These are phyloP conservation scores for Caerostris darwini DNA, from an alignment of 1,140 invertebrate species.

Conservation along the genomic window DNA sequence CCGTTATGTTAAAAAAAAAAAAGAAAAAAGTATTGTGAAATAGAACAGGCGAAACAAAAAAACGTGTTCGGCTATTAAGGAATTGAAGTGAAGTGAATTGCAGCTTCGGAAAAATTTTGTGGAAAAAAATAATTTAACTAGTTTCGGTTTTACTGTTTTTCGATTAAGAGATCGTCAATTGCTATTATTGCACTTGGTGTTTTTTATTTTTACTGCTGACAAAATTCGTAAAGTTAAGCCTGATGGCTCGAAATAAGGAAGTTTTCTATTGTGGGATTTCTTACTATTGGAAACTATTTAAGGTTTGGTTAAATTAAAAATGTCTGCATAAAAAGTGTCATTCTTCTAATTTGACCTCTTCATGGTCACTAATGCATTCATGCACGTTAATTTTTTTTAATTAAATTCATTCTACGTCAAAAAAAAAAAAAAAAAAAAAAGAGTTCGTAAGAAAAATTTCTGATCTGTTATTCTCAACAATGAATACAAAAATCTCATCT, in stretches of 20 bases:
- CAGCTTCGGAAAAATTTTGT: constrained; percentile 17
- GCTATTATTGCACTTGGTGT: not conserved
- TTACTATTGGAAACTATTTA: not conserved
- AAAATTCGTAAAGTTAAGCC: not conserved
- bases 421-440: too few relatives aligned
- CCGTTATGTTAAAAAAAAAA: constrained; percentile 3
- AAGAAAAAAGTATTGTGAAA: constrained; percentile 7
- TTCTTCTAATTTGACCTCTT: not conserved
- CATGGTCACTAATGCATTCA: too few relatives aligned
- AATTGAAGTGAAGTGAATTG: constrained; percentile 59
- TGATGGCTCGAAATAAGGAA: not conserved
- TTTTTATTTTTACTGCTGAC: not conserved
- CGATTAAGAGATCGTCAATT: constrained; percentile 26
- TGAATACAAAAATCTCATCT: too few relatives aligned
- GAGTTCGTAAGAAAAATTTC: too few relatives aligned
- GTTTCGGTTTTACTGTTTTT: constrained; percentile 27
- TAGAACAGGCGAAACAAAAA: not conserved
- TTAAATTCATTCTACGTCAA: too few relatives aligned
- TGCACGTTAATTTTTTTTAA: too few relatives aligned
- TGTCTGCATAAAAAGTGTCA: not conserved
- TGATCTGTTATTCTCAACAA: too few relatives aligned
- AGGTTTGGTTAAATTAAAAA: not conserved
- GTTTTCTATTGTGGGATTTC: not conserved
- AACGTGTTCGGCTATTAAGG: constrained; percentile 27
- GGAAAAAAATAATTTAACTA: not conserved